Conservation (phyloP, 2,888 invertebrate genomes). For the Xestia xanthographa region DNA sequence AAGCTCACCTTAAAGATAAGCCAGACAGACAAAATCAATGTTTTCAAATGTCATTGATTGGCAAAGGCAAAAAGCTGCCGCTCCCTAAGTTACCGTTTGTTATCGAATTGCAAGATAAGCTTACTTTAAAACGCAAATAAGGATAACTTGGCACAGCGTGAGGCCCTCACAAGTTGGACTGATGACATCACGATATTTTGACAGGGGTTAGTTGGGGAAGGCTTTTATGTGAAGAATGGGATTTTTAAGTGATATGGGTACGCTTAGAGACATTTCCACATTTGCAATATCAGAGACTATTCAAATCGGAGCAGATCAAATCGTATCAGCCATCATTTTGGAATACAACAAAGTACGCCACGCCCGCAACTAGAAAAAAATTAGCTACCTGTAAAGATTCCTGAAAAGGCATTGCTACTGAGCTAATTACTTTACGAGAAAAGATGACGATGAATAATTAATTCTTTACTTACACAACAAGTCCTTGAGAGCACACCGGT, state of each 20-base stretch:
- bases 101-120: conserved; percentile 32
- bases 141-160: not conserved
- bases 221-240: too few species aligned
- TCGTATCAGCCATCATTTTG: too few species aligned
- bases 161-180: not conserved
- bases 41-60: conserved; percentile 1
- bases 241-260: too few species aligned
- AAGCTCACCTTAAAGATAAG: conserved; percentile 27
- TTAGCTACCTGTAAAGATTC: too few species aligned
- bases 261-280: too few species aligned
- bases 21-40: conserved; percentile 17
- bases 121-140: not conserved
- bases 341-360: too few species aligned
- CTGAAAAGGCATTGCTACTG: too few species aligned
- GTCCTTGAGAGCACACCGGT: conserved; percentile 97
- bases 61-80: conserved; percentile 4
- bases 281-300: too few species aligned
- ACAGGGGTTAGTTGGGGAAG: too few species aligned
- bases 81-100: conserved; percentile 14
- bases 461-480: conserved; percentile 94
- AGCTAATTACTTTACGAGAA: too few species aligned
- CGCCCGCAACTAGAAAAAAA: too few species aligned
- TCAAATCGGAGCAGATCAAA: too few species aligned
- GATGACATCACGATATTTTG: not conserved
- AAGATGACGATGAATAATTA: not conserved